Percentiles rank a stretch among this genome's conserved stretches.
phyloP scores from a whole-genome alignment of 2,797 vertebrate genomes.

The Gymnodraco acuticeps region DNA sequence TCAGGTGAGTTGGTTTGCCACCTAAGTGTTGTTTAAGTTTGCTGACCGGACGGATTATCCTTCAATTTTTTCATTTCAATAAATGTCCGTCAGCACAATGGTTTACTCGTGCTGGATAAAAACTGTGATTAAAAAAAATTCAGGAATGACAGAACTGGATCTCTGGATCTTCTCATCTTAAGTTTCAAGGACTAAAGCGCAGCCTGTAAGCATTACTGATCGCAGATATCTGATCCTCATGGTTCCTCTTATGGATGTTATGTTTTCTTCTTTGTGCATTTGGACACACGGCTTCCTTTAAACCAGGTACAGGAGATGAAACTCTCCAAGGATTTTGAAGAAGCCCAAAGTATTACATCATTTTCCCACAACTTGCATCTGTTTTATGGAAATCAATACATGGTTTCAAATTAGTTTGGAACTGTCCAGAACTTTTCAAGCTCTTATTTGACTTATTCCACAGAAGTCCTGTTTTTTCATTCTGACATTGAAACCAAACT shows the following conservation, averaged over 20 bases:
- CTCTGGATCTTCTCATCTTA: background rate
- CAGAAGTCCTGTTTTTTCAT: background rate
- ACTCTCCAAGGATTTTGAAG: background rate
- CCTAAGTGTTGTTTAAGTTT: background rate
- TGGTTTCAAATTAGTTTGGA: background rate
- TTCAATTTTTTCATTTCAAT: background rate
- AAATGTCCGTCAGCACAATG: slow-evolving; percentile 6
- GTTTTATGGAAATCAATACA: background rate
- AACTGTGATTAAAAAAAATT: background rate
- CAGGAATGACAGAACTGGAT: background rate
- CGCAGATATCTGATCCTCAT: background rate
- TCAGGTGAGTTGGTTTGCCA: slow-evolving; percentile 3
- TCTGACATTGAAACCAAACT: background rate
- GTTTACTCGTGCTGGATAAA: background rate
- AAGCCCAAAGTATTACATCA: no score
- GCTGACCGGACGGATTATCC: background rate
- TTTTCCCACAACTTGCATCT: background rate
- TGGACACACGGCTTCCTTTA: background rate
- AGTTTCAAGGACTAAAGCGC: background rate
- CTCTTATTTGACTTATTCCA: background rate
- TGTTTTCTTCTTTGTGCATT: slow-evolving; percentile 1
- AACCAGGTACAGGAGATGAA: slow-evolving; percentile 24
- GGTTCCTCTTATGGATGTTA: background rate
- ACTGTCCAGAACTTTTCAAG: slow-evolving; percentile 9
- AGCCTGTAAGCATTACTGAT: background rate